These are phyloP conservation scores for Mormyrus hasselquistii DNA, from an alignment of 2,797 vertebrate species.

Conservation along the genomic window DNA sequence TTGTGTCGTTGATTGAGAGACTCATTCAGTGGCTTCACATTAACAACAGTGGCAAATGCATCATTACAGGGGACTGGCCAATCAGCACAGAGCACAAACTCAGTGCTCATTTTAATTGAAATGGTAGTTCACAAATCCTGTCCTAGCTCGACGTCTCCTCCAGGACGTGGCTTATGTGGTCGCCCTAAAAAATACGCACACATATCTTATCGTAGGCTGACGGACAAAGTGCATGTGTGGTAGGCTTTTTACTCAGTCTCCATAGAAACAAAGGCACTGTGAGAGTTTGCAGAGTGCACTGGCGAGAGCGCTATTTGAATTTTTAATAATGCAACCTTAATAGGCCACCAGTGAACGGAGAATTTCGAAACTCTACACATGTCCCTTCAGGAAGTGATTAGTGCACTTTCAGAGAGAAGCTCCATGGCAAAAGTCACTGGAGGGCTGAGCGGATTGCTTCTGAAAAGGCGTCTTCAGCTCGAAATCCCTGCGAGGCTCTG, in stretches of 20 bases:
- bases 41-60: not conserved
- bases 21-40: not conserved
- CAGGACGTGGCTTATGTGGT: not conserved
- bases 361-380: not conserved
- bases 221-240: not conserved
- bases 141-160: not conserved
- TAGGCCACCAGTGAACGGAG: not conserved
- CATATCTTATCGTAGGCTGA: not conserved
- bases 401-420: not conserved
- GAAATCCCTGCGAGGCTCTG: not conserved
- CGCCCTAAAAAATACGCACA: not conserved
- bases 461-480: not conserved
- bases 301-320: not conserved
- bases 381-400: not conserved
- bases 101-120: not conserved
- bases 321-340: not conserved
- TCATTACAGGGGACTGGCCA: not conserved
- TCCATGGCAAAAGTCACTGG: not conserved
- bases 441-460: not conserved
- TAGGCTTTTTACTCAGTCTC: not conserved
- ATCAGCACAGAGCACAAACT: not conserved
- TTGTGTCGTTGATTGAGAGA: not conserved
- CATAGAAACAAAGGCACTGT: slow-evolving; percentile 7
- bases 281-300: not conserved
- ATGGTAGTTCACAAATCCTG: not conserved